These are phyloP conservation scores for Grapholita molesta DNA, from an alignment of 1,140 invertebrate genomes.

Conservation along the genomic window DNA sequence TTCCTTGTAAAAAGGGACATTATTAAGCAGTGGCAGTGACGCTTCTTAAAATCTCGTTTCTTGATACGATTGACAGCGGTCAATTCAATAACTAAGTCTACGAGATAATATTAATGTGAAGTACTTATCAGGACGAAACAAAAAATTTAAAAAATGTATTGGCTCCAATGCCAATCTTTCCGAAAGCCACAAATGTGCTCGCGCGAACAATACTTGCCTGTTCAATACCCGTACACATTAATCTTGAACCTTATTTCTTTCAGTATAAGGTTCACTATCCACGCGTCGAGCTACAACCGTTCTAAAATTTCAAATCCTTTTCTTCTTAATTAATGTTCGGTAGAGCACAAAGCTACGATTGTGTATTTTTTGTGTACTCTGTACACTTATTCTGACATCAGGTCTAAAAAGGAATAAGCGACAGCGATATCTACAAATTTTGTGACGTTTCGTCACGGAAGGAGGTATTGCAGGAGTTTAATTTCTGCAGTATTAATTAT, in stretches of 20 bases:
- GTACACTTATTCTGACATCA: slow-evolving; percentile 35
- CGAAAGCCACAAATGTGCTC: slow-evolving; percentile 25
- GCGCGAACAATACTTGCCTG: slow-evolving; percentile 26
- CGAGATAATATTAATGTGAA: too few species aligned
- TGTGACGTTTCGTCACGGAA: not conserved
- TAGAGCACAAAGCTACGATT: slow-evolving; percentile 52
- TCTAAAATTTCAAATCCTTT: slow-evolving; percentile 33
- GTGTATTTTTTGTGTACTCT: slow-evolving; percentile 57
- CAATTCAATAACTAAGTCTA: too few species aligned
- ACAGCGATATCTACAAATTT: not conserved
- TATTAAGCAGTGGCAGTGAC: too few species aligned
- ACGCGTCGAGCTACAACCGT: slow-evolving; percentile 34
- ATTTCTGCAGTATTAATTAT: slow-evolving; percentile 66
- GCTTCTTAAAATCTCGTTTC: too few species aligned
- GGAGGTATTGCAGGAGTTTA: slow-evolving; percentile 42
- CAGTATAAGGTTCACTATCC: slow-evolving; percentile 35
- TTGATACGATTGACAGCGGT: too few species aligned
- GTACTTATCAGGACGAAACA: not conserved
- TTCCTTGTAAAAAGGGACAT: too few species aligned
- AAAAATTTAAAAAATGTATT: slow-evolving; percentile 19
- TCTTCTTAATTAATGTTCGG: slow-evolving; percentile 66
- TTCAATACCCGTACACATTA: slow-evolving; percentile 17
- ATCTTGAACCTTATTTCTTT: slow-evolving; percentile 22
- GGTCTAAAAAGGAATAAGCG: not conserved
- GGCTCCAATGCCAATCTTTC: slow-evolving; percentile 22